Evolutionary conservation across 2,888 invertebrate genomes (phyloP).

Genomic region (Euphydryas editha): DNA sequence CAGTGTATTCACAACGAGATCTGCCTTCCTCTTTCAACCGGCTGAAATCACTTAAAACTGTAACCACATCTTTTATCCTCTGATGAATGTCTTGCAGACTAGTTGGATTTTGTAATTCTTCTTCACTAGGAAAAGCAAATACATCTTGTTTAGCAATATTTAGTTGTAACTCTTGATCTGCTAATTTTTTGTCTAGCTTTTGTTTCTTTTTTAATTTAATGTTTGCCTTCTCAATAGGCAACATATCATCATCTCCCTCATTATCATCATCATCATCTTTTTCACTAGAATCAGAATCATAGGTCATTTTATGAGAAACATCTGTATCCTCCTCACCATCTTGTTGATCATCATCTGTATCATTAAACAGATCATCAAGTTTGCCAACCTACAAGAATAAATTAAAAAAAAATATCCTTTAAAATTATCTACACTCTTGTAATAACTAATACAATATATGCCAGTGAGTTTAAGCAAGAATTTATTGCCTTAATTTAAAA

Average conservation of each 20-base stretch:
- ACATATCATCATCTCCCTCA: constrained; percentile 85
- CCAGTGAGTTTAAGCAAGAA: no score
- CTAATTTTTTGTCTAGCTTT: constrained; percentile 86
- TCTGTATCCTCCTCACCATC: constrained; percentile 54
- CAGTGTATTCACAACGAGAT: constrained; percentile 91
- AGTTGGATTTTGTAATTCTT: constrained; percentile 87
- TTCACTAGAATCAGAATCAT: constrained; percentile 66
- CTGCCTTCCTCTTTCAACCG: constrained; percentile 86
- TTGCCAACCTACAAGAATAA: constrained; percentile 69
- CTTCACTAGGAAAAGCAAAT: constrained; percentile 91
- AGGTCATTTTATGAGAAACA: constrained; percentile 58
- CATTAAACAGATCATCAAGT: constrained; percentile 81
- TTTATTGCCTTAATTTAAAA: no score
- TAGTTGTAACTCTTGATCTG: constrained; percentile 92
- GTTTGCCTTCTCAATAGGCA: constrained; percentile 94
- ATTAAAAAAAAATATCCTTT: background rate
- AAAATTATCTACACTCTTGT: no score
- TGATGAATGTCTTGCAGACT: constrained; percentile 93
- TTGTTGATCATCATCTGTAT: constrained; percentile 62
- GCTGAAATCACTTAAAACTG: constrained; percentile 91
- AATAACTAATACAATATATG: no score
- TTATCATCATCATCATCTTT: constrained; percentile 61
- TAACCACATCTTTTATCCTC: constrained; percentile 93
- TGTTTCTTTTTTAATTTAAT: constrained; percentile 90
- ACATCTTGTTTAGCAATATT: constrained; percentile 90